Percentiles rank a stretch among this genome's conserved stretches.
Conservation (phyloP, 2,888 invertebrate genomes). For the Melipona bicolor region DNA sequence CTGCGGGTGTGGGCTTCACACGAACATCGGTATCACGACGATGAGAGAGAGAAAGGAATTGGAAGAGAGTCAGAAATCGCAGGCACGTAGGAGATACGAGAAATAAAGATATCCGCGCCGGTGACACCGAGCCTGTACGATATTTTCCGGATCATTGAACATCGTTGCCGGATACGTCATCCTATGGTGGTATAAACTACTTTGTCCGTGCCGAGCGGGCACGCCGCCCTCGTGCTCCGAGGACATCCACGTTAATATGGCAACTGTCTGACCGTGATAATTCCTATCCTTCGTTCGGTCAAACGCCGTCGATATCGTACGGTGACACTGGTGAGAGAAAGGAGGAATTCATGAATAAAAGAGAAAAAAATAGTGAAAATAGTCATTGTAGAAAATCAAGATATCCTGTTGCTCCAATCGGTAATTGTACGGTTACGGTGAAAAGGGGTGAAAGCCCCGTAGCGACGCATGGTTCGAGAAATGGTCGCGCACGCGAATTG, state of each 20-base stretch:
- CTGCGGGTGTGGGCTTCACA: slow-evolving; percentile 40
- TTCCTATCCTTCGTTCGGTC: neutral
- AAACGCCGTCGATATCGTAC: neutral
- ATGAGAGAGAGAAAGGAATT: neutral
- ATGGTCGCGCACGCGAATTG: neutral
- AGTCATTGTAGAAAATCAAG: neutral
- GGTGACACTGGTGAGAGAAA: too few relatives aligned
- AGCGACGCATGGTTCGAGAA: neutral
- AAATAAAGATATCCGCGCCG: slow-evolving; percentile 46
- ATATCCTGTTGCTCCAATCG: neutral
- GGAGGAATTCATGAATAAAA: neutral
- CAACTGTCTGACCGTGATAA: neutral
- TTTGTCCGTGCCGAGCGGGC: slow-evolving; percentile 20
- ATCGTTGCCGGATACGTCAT: slow-evolving; percentile 58
- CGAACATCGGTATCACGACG: neutral
- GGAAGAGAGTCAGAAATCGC: neutral
- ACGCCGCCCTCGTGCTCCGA: slow-evolving; percentile 43
- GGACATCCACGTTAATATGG: slow-evolving; percentile 7
- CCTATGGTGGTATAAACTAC: slow-evolving; percentile 20
- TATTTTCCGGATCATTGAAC: slow-evolving; percentile 67
- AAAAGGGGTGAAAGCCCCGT: neutral
- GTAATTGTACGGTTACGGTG: neutral
- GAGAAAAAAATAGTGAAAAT: neutral
- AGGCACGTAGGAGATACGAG: neutral
- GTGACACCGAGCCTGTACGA: slow-evolving; percentile 42